Base-by-base conservation (phyloP, 1,140 invertebrate species). In the Hermetia illucens region DNA sequence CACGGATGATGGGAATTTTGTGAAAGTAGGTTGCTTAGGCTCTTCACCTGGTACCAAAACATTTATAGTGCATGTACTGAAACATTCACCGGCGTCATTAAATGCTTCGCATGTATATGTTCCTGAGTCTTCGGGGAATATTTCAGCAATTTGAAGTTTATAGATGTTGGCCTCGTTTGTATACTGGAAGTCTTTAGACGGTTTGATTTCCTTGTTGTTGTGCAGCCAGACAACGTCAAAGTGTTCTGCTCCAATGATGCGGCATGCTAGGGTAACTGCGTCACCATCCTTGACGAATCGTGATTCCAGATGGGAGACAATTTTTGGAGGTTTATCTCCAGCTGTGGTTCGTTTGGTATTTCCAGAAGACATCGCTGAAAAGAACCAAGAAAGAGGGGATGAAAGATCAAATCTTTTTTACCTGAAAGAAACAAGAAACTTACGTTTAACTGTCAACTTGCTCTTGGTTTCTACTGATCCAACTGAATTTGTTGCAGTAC, bases 101-200 rank as follows among this genome's bases (percentile, higher is more conserved):
- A 94, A 94, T 30, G 89, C 89, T 65, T 96, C 90, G 62, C 91
- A 95, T 3, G 89, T 93, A 65, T 95, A 96, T 19, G 83, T 85
- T 32, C 92, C 92, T 53, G 76, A 69, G 41, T 59, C 53, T 65
- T 94, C 89, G 4, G 89, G 89, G 75, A 91, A 93, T 51, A 95
- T 89, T 60, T 96, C 90, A 13, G 86, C 79, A 44, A 96, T 94
- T 44, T 81, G 72, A 41, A 96, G 62, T 53, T 87, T 88, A 63
- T 92, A 86, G 40, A 82, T 82, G 58, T 93, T 89, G 2, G 87
- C 90, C 55, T 87, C 81, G 51, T 75, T 87, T 16, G 81, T 77
- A 54, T 93, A 94, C 54, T 87, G 77, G 72, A 97, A 96, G 65
- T 96, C 91, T 65, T 93, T 94, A 56, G 83, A 89, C 0, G 89